A percentile compares a stretch with the other conserved stretches of the same genome.
phyloP scores from a whole-genome alignment of 2,888 invertebrate species.

The Digitonthophagus gazella region DNA sequence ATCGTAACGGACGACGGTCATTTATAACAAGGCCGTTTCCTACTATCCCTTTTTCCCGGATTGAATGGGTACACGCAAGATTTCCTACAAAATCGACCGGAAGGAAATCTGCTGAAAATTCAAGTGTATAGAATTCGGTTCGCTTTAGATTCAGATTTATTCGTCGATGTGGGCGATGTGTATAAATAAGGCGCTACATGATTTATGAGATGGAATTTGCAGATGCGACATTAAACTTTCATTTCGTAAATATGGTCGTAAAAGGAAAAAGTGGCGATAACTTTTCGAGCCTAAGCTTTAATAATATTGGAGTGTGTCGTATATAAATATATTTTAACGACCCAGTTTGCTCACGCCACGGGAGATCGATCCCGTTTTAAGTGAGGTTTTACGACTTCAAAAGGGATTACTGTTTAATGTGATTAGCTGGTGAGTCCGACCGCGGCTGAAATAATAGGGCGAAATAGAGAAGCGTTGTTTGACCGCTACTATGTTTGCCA shows the following conservation, averaged over 20 bases:
- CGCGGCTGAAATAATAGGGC: neutral
- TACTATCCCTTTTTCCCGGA: neutral
- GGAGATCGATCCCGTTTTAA: neutral
- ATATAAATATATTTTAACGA: neutral
- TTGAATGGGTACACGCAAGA: neutral
- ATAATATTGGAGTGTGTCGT: neutral
- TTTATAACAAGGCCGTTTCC: neutral
- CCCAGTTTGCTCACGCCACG: neutral
- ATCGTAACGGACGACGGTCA: neutral
- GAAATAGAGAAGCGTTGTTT: neutral
- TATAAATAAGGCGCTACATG: neutral
- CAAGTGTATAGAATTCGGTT: neutral
- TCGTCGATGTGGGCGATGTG: neutral
- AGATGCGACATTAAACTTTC: neutral
- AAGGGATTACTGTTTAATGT: neutral
- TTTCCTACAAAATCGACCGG: neutral
- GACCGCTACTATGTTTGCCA: neutral
- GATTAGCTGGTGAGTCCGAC: neutral
- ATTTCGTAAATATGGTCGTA: neutral
- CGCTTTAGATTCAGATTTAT: neutral
- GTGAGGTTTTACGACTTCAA: neutral
- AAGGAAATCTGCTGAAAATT: neutral
- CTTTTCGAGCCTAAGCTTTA: neutral
- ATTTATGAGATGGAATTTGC: too few species aligned
- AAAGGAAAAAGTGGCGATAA: neutral